Conservation (phyloP, 1,140 invertebrate genomes). For the Drosophila nannoptera region DNA sequence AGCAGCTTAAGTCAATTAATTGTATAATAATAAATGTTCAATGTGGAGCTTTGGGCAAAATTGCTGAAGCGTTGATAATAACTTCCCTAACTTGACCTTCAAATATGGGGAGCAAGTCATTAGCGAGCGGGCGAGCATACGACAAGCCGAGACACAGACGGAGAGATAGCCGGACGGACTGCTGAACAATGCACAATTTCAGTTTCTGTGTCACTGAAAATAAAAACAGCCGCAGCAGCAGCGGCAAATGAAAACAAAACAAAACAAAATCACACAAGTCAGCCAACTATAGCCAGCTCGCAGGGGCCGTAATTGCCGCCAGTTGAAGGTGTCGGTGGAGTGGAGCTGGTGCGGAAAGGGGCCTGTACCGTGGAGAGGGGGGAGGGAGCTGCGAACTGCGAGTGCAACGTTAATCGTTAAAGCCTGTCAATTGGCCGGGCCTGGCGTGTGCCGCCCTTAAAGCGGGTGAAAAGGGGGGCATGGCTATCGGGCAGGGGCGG, state of each 20-base stretch:
- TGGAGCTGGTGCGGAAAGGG: neutral
- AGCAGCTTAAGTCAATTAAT: slow-evolving; percentile 52
- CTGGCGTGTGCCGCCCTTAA: slow-evolving; percentile 34
- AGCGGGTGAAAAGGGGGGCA: slow-evolving; percentile 38
- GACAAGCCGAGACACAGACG: slow-evolving; percentile 24
- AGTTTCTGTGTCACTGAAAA: slow-evolving; percentile 65
- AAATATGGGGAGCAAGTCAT: slow-evolving; percentile 55
- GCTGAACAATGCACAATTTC: slow-evolving; percentile 61
- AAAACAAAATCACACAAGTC: slow-evolving; percentile 57
- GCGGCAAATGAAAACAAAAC: slow-evolving; percentile 11
- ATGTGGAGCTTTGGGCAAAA: slow-evolving; percentile 52
- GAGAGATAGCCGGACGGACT: slow-evolving; percentile 21
- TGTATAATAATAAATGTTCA: slow-evolving; percentile 55
- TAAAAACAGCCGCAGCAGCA: too few species aligned
- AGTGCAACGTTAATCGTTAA: slow-evolving; percentile 32
- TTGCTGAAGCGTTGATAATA: slow-evolving; percentile 56
- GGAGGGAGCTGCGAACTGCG: neutral
- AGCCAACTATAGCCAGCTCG: slow-evolving; percentile 54
- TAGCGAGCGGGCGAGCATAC: slow-evolving; percentile 30
- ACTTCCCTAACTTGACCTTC: slow-evolving; percentile 61
- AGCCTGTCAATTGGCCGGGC: slow-evolving; percentile 32
- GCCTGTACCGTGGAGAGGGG: too few species aligned
- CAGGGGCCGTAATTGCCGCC: slow-evolving; percentile 40
- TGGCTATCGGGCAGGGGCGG: slow-evolving; percentile 20
- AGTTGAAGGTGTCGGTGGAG: slow-evolving; percentile 36